Conservation (phyloP, 1,140 invertebrate species). For the Antheraea pernyi region DNA sequence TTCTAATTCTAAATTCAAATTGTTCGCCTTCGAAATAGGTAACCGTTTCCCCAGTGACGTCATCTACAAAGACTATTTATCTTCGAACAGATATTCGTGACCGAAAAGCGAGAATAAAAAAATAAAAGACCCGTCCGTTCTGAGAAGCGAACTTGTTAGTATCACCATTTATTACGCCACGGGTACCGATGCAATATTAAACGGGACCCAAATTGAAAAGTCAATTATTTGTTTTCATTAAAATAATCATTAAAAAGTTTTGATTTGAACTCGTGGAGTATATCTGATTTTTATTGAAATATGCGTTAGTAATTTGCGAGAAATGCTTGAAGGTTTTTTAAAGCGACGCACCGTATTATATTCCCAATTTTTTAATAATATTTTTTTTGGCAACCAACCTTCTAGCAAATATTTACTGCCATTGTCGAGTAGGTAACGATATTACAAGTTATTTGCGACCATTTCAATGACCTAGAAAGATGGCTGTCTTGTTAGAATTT, state of each 20-base stretch:
- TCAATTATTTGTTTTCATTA: slow-evolving; percentile 46
- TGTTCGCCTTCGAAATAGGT: background rate
- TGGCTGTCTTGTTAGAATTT: too few relatives aligned
- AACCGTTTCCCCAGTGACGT: slow-evolving; percentile 39
- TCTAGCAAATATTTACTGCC: too few relatives aligned
- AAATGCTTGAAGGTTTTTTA: too few relatives aligned
- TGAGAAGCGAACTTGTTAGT: slow-evolving; percentile 69
- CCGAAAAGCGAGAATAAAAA: slow-evolving; percentile 50
- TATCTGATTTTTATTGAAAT: background rate
- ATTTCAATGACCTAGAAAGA: too few relatives aligned
- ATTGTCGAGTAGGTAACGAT: too few relatives aligned
- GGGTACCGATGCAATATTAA: slow-evolving; percentile 46
- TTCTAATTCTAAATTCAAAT: background rate
- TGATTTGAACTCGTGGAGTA: background rate
- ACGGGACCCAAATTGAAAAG: slow-evolving; percentile 53
- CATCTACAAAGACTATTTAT: slow-evolving; percentile 65
- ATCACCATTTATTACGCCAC: slow-evolving; percentile 71
- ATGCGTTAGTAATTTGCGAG: too few relatives aligned
- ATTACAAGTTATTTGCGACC: too few relatives aligned
- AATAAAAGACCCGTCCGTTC: slow-evolving; percentile 56
- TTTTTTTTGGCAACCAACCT: too few relatives aligned
- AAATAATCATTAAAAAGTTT: background rate
- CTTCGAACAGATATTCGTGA: slow-evolving; percentile 64
- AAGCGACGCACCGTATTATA: too few relatives aligned
- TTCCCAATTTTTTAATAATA: too few relatives aligned